Conservation (phyloP, 1,140 invertebrate species). For the Bombus pascuorum region DNA sequence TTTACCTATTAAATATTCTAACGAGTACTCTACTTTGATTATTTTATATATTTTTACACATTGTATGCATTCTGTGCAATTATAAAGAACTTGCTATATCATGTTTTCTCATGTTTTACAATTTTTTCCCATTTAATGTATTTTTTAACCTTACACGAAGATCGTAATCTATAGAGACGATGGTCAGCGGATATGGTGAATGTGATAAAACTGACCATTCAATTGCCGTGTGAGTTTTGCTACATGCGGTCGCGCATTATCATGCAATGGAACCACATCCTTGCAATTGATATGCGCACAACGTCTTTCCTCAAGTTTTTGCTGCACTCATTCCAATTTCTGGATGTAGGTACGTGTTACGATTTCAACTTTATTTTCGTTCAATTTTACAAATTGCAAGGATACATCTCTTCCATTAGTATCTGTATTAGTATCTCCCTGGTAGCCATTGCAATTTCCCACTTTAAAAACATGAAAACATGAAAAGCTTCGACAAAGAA, state of each 20-base stretch:
- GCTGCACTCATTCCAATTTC: background rate
- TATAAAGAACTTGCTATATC: background rate
- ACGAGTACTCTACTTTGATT: too few relatives aligned
- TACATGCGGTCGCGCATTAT: background rate
- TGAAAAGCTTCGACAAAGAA: too few relatives aligned
- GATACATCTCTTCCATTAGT: background rate
- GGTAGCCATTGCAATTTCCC: background rate
- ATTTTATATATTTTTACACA: too few relatives aligned
- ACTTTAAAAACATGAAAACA: too few relatives aligned
- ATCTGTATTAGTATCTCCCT: too few relatives aligned
- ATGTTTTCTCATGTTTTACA: background rate
- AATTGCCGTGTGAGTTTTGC: background rate
- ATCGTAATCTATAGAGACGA: background rate
- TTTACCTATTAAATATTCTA: background rate
- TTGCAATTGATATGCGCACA: background rate
- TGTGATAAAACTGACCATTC: background rate
- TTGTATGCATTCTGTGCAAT: too few relatives aligned
- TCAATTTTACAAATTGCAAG: background rate
- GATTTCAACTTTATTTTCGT: background rate
- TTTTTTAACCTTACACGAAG: background rate
- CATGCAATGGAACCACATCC: background rate
- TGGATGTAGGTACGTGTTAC: background rate
- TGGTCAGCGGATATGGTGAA: background rate
- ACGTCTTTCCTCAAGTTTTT: background rate
- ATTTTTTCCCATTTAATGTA: background rate